Evolutionary conservation across 2,797 vertebrate species (phyloP), one percentile per base, ranked within the genome.

Genomic region (Gouania willdenowi): DNA sequence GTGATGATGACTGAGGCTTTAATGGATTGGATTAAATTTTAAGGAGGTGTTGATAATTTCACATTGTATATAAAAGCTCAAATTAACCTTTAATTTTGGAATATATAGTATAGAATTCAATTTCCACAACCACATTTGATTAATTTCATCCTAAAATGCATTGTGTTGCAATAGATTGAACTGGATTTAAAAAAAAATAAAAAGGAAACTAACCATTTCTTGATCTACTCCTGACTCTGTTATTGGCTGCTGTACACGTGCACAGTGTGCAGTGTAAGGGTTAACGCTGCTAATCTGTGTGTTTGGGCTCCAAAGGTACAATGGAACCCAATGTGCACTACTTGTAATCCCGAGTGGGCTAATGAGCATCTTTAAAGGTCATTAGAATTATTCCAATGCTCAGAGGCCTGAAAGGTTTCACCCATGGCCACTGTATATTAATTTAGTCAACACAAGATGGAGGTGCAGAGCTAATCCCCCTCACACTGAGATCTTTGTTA

Each of bases 401-500:
- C 50, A 45, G 26, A 40, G 44, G 29, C 33, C 22, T 37, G 50
- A 61, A 49, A 40, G 19, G 38, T 46, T 42, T 38, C 28, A 37
- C 60, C 61, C 29, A 24, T 5, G 23, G 27, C 30, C 22, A 17
- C 29, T 46, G 23, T 43, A 22, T 30, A 28, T 40, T 38, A 45
- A 38, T 56, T 42, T 54, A 30, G 27, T 32, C 6, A 13, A 26
- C 27, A 20, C 8, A 15, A 43, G 28, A 37, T 28, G 19, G 12
- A 54, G 64, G 39, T 50, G 17, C 43, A 13, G 36, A 20, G 36
- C 17, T 66, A 73, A 71, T 60, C 61, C 49, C n/a, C 40, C 10
- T 48, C 5, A 78, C 70, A 79, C 41, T 75, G 60, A 11, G 24
- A 35, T 48, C 60, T 70, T 79, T 79, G 66, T 74, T 75, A 51